Conservation (phyloP, 2,888 invertebrate species). For the Acleris laterana region DNA sequence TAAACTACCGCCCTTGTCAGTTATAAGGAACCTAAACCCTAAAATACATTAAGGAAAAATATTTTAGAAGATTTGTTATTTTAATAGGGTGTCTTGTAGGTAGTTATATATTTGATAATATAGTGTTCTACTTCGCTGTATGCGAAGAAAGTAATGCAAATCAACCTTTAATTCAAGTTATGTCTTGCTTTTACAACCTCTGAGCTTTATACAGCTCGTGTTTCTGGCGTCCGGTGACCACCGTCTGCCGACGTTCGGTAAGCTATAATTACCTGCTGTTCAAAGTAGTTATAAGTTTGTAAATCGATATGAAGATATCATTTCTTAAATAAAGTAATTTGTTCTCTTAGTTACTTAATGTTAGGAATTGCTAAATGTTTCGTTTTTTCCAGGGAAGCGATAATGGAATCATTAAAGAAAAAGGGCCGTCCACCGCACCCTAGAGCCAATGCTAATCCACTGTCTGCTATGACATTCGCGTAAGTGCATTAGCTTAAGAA, state of each 20-base stretch:
- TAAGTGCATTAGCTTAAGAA: constrained; percentile 67
- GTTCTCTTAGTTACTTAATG: neutral
- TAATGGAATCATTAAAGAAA: constrained; percentile 83
- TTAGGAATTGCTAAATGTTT: constrained; percentile 4
- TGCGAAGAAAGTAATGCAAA: constrained; percentile 10
- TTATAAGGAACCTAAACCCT: neutral
- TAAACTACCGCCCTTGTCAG: neutral
- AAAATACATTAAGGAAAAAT: constrained; percentile 4
- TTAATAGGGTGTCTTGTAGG: constrained; percentile 24
- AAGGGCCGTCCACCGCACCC: constrained; percentile 85
- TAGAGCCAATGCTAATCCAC: constrained; percentile 86
- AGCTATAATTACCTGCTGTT: constrained; percentile 22
- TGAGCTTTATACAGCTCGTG: constrained; percentile 27
- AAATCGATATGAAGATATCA: too few species aligned
- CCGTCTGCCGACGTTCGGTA: constrained; percentile 10
- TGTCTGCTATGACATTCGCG: constrained; percentile 88
- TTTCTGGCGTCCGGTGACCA: constrained; percentile 21
- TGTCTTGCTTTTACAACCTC: constrained; percentile 9
- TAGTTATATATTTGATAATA: constrained; percentile 27
- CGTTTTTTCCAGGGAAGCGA: constrained; percentile 41
- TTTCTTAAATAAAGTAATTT: neutral
- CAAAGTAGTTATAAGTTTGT: neutral
- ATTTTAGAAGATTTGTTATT: neutral
- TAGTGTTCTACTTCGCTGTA: constrained; percentile 12
- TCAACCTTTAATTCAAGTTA: constrained; percentile 5